Conservation (phyloP, 64 coral and sea anemone species). For the Actinia tenebrosa region DNA sequence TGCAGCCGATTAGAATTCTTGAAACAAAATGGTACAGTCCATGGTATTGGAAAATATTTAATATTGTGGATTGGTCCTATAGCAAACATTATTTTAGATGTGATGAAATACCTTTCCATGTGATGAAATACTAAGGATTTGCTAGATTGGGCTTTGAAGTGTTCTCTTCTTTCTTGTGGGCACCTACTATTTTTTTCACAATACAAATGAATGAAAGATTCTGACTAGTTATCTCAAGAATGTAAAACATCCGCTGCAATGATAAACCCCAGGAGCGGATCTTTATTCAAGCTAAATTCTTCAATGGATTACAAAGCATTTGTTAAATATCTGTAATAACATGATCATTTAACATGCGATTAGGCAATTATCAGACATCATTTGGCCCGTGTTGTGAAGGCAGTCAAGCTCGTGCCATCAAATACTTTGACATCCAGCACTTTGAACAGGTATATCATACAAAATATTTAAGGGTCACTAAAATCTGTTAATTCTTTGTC, state of each 20-base stretch:
- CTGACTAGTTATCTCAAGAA: slow-evolving; percentile 12
- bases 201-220: not conserved
- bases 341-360: slow-evolving; percentile 21
- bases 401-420: not conserved
- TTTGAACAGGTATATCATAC: not conserved
- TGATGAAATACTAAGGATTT: slow-evolving; percentile 1
- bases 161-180: not conserved
- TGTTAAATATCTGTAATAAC: slow-evolving; percentile 22
- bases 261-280: slow-evolving; percentile 20
- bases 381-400: not conserved
- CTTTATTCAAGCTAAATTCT: slow-evolving; percentile 25
- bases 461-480: not conserved
- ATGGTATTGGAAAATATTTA: too few relatives aligned
- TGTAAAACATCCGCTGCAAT: slow-evolving; percentile 21
- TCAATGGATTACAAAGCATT: slow-evolving; percentile 13
- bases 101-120: not conserved
- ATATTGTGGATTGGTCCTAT: too few relatives aligned
- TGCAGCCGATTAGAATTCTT: too few relatives aligned
- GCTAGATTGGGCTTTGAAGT: not conserved
- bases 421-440: not conserved
- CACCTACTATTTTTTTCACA: not conserved
- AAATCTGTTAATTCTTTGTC: slow-evolving; percentile 1
- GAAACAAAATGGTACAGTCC: too few relatives aligned
- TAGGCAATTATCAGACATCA: not conserved
- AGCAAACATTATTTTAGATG: too few relatives aligned